Evolutionary conservation across 2,888 invertebrate species (phyloP).

Genomic region (Leptopilina syphax): DNA sequence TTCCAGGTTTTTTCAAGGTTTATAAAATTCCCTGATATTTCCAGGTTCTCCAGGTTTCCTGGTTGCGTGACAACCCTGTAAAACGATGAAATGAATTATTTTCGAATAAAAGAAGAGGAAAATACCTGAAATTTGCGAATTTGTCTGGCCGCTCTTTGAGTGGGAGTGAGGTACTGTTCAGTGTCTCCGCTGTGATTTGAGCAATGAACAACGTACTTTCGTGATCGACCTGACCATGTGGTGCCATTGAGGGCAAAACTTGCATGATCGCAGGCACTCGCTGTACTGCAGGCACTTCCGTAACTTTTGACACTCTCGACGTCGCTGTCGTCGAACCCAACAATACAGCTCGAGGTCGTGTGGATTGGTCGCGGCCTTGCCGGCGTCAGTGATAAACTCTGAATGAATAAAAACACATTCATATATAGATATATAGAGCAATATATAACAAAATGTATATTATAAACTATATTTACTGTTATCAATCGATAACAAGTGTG

Average conservation of each 20-base stretch:
- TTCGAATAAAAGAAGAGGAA: neutral
- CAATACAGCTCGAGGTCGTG: conserved; percentile 69
- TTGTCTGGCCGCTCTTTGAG: conserved; percentile 90
- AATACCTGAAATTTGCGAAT: conserved; percentile 83
- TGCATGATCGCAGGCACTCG: conserved; percentile 89
- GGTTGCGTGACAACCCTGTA: no score
- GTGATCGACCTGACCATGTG: conserved; percentile 78
- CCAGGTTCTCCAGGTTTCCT: no score
- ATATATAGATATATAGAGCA: neutral
- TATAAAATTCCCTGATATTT: no score
- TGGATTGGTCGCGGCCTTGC: conserved; percentile 73
- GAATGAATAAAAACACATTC: conserved; percentile 43
- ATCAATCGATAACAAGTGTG: conserved; percentile 1
- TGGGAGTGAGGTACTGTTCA: conserved; percentile 92
- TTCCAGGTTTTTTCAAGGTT: no score
- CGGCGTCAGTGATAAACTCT: conserved; percentile 75
- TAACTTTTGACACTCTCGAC: conserved; percentile 87
- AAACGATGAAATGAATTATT: no score
- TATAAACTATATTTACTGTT: conserved; percentile 23
- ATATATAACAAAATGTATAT: neutral
- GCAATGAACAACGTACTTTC: conserved; percentile 90
- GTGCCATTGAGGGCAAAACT: conserved; percentile 85
- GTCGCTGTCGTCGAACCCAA: conserved; percentile 80
- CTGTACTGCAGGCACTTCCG: conserved; percentile 86
- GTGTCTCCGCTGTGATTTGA: conserved; percentile 87